These are phyloP conservation scores for Picus viridis DNA, from an alignment of 2,797 vertebrate genomes.

Conservation along the genomic window DNA sequence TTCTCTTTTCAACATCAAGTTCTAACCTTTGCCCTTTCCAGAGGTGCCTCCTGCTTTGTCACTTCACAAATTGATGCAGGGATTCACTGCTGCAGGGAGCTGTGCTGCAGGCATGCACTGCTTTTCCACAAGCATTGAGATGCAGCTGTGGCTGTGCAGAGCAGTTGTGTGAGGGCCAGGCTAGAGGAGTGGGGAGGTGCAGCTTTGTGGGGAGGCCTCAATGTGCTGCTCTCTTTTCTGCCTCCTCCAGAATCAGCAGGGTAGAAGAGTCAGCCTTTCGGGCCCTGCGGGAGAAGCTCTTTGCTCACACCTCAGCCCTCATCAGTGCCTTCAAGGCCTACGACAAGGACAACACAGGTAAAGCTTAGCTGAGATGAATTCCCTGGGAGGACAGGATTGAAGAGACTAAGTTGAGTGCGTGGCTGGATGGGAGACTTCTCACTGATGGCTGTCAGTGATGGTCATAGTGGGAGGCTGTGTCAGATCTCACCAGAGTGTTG, in stretches of 20 bases:
- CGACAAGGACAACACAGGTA: slow-evolving; percentile 84
- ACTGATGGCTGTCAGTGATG: accelerated
- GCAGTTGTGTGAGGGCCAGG: neutral
- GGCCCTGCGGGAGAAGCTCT: slow-evolving; percentile 87
- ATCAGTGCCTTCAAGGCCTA: slow-evolving; percentile 83
- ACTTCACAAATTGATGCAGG: too few relatives aligned
- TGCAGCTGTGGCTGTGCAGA: neutral
- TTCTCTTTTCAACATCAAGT: too few relatives aligned
- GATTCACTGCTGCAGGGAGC: neutral
- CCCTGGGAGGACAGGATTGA: neutral
- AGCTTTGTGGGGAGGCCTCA: neutral
- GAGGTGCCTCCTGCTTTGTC: too few relatives aligned
- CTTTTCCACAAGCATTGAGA: accelerated
- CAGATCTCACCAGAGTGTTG: neutral
- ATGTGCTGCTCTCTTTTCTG: neutral
- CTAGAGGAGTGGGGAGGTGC: neutral
- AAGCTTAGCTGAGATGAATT: neutral
- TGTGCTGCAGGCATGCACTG: neutral
- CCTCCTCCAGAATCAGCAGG: slow-evolving; percentile 82
- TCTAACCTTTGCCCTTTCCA: too few relatives aligned
- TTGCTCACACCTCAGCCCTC: slow-evolving; percentile 89
- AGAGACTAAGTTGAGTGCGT: accelerated
- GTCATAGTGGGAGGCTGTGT: neutral
- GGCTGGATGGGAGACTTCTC: neutral
- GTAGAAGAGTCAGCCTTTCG: slow-evolving; percentile 91